Conservation (phyloP, 2,888 invertebrate species). For the Macaria notata region DNA sequence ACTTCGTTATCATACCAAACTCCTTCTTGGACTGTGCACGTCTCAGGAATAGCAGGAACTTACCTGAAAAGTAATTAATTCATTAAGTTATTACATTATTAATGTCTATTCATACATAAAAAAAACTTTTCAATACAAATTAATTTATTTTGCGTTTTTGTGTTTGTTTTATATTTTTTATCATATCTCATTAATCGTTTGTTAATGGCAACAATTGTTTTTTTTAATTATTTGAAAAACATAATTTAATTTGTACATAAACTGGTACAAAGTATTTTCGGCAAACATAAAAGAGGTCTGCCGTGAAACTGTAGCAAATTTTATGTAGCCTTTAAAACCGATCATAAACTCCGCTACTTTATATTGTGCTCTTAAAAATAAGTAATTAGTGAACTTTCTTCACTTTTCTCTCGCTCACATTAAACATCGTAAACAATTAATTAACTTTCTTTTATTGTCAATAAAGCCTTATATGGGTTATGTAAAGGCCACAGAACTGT, state of each 20-base stretch:
- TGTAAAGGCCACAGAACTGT: too few relatives aligned
- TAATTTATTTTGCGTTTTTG: too few relatives aligned
- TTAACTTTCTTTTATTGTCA: constrained; percentile 1
- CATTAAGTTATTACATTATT: too few relatives aligned
- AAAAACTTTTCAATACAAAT: too few relatives aligned
- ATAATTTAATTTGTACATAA: too few relatives aligned
- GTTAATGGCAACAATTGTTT: too few relatives aligned
- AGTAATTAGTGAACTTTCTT: constrained; percentile 46
- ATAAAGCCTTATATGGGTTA: background rate
- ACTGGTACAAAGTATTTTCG: too few relatives aligned
- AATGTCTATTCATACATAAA: too few relatives aligned
- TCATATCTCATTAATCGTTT: too few relatives aligned
- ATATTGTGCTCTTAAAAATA: constrained; percentile 46
- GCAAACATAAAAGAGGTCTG: too few relatives aligned
- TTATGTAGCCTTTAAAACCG: constrained; percentile 36
- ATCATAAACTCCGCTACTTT: constrained; percentile 40
- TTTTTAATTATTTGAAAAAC: too few relatives aligned
- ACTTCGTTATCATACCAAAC: background rate
- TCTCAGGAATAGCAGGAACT: background rate
- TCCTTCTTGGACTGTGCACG: background rate
- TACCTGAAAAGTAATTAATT: constrained; percentile 32
- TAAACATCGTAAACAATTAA: constrained; percentile 6
- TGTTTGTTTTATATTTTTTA: too few relatives aligned
- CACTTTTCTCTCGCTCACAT: constrained; percentile 10
- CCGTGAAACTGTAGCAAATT: background rate